Percentiles rank a stretch among this genome's conserved stretches.
These are phyloP conservation scores for Lacerta agilis DNA, from an alignment of 2,797 vertebrate genomes.

Conservation along the genomic window DNA sequence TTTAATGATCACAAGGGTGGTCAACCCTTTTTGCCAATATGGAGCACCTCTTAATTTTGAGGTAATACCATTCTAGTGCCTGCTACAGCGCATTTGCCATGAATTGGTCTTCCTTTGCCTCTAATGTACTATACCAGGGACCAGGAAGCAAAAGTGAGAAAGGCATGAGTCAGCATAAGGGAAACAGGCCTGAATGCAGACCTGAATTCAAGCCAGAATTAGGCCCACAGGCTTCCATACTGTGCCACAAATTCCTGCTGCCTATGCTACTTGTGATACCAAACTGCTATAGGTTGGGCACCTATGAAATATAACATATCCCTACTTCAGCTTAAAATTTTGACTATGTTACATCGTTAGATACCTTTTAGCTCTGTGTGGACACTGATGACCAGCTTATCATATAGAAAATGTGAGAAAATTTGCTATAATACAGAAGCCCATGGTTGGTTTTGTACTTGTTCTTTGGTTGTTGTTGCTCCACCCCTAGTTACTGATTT, in stretches of 20 bases:
- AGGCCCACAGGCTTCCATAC: neutral
- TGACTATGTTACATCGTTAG: neutral
- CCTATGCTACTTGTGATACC: neutral
- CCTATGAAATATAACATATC: neutral
- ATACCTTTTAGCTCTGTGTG: neutral
- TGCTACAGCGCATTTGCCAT: neutral
- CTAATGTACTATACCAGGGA: neutral
- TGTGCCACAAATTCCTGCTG: neutral
- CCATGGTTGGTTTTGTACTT: neutral
- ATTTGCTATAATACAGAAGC: neutral
- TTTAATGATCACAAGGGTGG: neutral
- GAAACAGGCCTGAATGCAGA: neutral
- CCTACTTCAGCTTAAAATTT: neutral
- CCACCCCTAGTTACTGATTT: neutral
- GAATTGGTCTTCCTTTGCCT: neutral
- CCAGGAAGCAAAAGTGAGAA: neutral
- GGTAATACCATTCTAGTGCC: neutral
- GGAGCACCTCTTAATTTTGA: neutral
- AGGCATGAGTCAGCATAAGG: neutral
- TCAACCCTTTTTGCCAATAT: neutral
- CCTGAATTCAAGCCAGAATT: neutral
- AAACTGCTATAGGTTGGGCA: neutral
- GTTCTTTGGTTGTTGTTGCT: neutral
- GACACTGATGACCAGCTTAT: neutral
- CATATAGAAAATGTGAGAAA: neutral